Base-by-base conservation (phyloP, 2,113 vertebrate species). In the Nannobrachium achirus region DNA sequence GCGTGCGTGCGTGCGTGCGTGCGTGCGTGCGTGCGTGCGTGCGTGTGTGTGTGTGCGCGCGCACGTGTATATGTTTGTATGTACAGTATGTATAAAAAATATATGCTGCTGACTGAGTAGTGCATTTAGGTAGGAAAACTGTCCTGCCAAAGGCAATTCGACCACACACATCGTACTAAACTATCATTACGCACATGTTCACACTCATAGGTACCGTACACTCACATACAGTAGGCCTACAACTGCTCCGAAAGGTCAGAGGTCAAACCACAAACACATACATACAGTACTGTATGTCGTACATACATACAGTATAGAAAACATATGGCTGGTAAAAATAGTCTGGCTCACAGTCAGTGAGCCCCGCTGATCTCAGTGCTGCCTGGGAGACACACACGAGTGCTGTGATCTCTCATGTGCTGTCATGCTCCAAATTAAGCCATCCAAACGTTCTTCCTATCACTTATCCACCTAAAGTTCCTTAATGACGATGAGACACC, bases 101-200 rank as follows among this genome's bases (percentile, higher is more conserved):
- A n/a, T n/a, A n/a, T n/a, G n/a, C n/a, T n/a, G n/a, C n/a, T n/a
- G n/a, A n/a, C 53, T 66, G 48, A 38, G 46, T 55, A 18, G 42
- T 79, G 69, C 67, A 75, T 2, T 33, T 66, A 66, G 48, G 53
- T 64, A 70, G 58, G 73, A 58, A 55, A 20, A 19, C 14, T 52
- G 20, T 66, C 41, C 39, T 64, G 25, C 61, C 73, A 79, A 25
- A 71, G 66, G 25, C 13, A 65, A 72, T 55, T n/a, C 50, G 33
- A 69, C 58, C 59, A 41, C 9, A 79, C 61, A 66, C 41, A 19
- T 42, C 41, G 1, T 40, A 18, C 13, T 10, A 16, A 40, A n/a
- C 10, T 19, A 4, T 4, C 5, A 48, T 48, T 48, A 25, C 13
- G 45, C 14, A 14, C 45, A 48, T 48, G 11, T 5, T 48, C 11